Evolutionary conservation across 1,140 invertebrate species (phyloP), one percentile per base, ranked within the genome.

Genomic region (Ceratitis capitata): DNA sequence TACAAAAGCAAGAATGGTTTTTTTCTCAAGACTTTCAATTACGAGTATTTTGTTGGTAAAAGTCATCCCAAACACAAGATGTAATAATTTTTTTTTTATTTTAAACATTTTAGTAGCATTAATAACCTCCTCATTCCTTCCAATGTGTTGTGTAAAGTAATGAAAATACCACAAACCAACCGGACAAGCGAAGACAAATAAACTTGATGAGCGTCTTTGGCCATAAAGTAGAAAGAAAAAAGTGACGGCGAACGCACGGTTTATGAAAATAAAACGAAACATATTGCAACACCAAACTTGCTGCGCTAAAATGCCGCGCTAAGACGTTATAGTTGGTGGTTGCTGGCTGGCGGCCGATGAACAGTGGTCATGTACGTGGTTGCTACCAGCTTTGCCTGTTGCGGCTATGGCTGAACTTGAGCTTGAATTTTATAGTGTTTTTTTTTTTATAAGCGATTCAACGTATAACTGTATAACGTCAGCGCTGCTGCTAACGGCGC

Each of bases 361-460:
- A 26, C 69, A 23, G 69, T 47, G 32, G 19, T 69, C 64, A 14
- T 69, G 32, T 39, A 69, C 64, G 32, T 26, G 64, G 29, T 69
- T 69, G 12, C n/a, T 42, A n/a, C n/a, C n/a, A n/a, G n/a, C n/a
- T n/a, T n/a, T n/a, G n/a, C n/a, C n/a, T 26, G 12, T 78, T 3
- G 39, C 26, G 69, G 69, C 39, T 19, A n/a, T 47, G 39, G 69
- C 39, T 78, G 69, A 78, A 78, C 69, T 78, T 78, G 69, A 78
- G 69, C 69, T 78, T 78, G 69, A 78, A 78, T 78, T 78, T 45
- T 45, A 78, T 39, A 23, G 19, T 78, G n/a, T n/a, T n/a, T n/a
- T n/a, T n/a, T n/a, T n/a, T n/a, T n/a, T n/a, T 45, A 56, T 78
- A 12, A 14, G 19, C 69, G 45, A 19, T 78, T 78, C 23, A 19